Evolutionary conservation across 2,888 invertebrate species (phyloP).

Genomic region (Tipula lateralis): DNA sequence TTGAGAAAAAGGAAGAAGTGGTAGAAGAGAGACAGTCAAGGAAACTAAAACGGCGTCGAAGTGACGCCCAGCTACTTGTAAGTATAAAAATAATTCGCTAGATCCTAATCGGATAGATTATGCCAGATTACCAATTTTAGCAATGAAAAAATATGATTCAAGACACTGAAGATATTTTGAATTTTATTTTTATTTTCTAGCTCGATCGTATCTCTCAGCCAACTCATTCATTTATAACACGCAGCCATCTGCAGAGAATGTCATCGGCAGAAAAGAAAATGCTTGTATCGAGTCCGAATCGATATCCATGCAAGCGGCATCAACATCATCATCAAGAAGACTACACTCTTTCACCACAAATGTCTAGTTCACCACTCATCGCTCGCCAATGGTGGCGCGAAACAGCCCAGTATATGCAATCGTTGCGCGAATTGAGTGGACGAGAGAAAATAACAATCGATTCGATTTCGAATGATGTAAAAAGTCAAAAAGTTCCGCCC

Average conservation of each 20-base stretch:
- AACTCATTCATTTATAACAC: conserved; percentile 43
- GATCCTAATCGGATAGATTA: background rate
- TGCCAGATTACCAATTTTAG: background rate
- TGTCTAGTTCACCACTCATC: conserved; percentile 32
- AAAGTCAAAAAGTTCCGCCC: conserved; percentile 28
- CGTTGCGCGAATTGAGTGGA: conserved; percentile 25
- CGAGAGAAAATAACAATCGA: background rate
- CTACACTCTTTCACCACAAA: background rate
- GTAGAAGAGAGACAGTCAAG: conserved; percentile 32
- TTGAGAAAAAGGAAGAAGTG: conserved; percentile 46
- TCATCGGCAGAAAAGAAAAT: conserved; percentile 32
- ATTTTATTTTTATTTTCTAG: conserved; percentile 34
- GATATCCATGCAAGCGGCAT: conserved; percentile 32
- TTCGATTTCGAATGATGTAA: background rate
- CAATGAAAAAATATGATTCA: background rate
- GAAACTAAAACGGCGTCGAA: conserved; percentile 28
- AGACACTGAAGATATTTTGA: conserved; percentile 27
- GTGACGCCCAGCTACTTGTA: background rate
- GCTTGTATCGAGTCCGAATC: conserved; percentile 31
- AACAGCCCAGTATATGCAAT: conserved; percentile 35
- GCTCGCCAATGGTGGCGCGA: conserved; percentile 38
- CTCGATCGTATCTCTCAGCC: conserved; percentile 39
- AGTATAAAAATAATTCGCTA: background rate
- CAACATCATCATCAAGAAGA: conserved; percentile 30
- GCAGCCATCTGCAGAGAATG: conserved; percentile 42